Evolutionary conservation across 2,797 vertebrate species (phyloP), one percentile per base, ranked within the genome.

Genomic region (Pipistrellus pipistrellus): DNA sequence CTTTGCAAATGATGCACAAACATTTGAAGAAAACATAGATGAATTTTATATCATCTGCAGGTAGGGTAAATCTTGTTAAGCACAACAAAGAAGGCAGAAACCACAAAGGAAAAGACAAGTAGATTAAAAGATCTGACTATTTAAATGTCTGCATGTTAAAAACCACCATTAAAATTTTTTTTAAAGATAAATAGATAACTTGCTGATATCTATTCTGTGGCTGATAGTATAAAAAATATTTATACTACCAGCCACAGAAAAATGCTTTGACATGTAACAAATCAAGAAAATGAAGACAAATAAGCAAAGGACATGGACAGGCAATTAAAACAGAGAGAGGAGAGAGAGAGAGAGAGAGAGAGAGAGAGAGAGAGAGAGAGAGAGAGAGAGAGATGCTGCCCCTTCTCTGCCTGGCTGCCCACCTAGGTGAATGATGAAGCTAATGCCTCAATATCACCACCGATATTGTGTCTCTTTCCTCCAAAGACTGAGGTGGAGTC

Each of bases 91-190:
- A 71, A 59, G 53, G 41, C 69, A 92, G 68, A 92, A 95, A 92
- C 85, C 69, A 88, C 91, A 85, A 93, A 93, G 82, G 90, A 93
- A 94, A 95, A 93, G 55, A 55, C 64, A 62, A 27, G 85, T 68
- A 92, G 88, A 88, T 90, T 23, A 71, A 21, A 94, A 95, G 51
- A 38, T 92, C 64, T 90, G 78, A 93, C 75, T 91, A 53, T 80
- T 93, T 76, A 90, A 96, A 94, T 59, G n/a, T 55, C 51, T 88
- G 25, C 59, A 55, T 44, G 25, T 88, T 95, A 83, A 93, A 94
- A 93, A 85, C 30, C 38, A 92, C 75, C 80, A 91, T 93, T 93
- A 92, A 91, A 89, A 86, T 59, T 13, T 80, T 80, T n/a, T 44
- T 85, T 46, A 90, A 93, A 93, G 75, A 92, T 64, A 55, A 90